Conservation (phyloP, 2,797 vertebrate species). For the Furcifer pardalis region DNA sequence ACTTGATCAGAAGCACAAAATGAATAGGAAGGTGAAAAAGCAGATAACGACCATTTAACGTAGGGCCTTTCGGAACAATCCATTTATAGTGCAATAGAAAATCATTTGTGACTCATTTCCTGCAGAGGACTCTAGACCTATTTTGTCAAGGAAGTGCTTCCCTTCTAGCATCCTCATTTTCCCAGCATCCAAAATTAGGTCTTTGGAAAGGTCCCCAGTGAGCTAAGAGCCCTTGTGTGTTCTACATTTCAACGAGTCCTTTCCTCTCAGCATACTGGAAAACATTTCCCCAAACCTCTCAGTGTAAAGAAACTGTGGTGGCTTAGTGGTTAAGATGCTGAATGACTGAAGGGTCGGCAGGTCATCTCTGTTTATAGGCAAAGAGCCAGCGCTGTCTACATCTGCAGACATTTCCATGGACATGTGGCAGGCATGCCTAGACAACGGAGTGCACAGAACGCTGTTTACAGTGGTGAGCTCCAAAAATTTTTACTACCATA, state of each 20-base stretch:
- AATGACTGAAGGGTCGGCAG: too few species aligned
- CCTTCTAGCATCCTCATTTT: not conserved
- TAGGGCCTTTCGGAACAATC: not conserved
- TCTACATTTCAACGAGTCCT: slow-evolving; percentile 38
- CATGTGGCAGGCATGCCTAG: too few species aligned
- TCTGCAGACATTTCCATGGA: too few species aligned
- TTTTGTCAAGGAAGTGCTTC: not conserved
- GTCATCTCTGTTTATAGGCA: too few species aligned
- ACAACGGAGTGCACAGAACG: too few species aligned
- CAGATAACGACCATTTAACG: slow-evolving; percentile 21
- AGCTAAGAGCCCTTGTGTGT: not conserved
- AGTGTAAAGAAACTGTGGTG: not conserved
- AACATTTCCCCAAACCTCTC: slow-evolving; percentile 5
- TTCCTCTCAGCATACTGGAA: slow-evolving; percentile 19
- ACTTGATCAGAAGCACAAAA: slow-evolving; percentile 20
- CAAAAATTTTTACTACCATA: too few species aligned
- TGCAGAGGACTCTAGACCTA: not conserved
- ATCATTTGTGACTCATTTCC: slow-evolving; percentile 5
- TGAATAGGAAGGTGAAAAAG: slow-evolving; percentile 40
- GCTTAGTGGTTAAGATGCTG: slow-evolving; percentile 37
- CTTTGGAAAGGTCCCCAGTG: not conserved
- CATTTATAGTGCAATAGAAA: slow-evolving; percentile 3
- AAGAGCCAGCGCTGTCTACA: too few species aligned
- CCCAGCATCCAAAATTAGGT: not conserved
- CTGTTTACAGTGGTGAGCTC: too few species aligned